Conservation (phyloP, 2,888 invertebrate species). For the Cheiracanthium punctorium region DNA sequence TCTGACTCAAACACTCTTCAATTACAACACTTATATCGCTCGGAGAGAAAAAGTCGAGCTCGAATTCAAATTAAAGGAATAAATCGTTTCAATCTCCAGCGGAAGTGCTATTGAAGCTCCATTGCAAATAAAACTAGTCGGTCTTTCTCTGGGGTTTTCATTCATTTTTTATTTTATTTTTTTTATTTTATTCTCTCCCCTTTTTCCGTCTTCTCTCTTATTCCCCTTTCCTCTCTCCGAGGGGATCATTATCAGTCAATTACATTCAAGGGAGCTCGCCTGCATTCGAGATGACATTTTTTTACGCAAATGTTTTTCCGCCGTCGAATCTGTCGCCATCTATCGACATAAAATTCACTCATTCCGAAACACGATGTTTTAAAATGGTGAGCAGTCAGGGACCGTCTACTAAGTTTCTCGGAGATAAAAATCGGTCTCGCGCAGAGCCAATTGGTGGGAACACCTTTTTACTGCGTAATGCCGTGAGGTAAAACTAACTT, state of each 20-base stretch:
- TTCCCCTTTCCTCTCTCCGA: constrained; percentile 21
- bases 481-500: no score
- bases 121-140: constrained; percentile 60
- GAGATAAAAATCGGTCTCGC: no score
- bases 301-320: constrained; percentile 46
- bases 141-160: constrained; percentile 45
- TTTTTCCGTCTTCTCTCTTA: not conserved
- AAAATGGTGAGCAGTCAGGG: not conserved
- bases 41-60: constrained; percentile 8
- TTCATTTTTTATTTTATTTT: constrained; percentile 47
- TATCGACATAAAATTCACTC: constrained; percentile 41
- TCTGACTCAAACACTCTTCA: constrained; percentile 67
- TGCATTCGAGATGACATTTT: constrained; percentile 50
- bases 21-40: constrained; percentile 62
- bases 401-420: not conserved
- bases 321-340: constrained; percentile 53
- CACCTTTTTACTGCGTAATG: no score
- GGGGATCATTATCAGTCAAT: constrained; percentile 70
- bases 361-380: constrained; percentile 23
- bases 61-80: constrained; percentile 69
- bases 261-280: constrained; percentile 47
- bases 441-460: no score
- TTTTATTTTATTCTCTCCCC: no score
- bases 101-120: constrained; percentile 63
- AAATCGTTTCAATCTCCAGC: constrained; percentile 65